Percentiles rank a stretch among this genome's conserved stretches.
Evolutionary conservation across 2,888 invertebrate species (phyloP).

Genomic region (Steinernema carpocapsae): DNA sequence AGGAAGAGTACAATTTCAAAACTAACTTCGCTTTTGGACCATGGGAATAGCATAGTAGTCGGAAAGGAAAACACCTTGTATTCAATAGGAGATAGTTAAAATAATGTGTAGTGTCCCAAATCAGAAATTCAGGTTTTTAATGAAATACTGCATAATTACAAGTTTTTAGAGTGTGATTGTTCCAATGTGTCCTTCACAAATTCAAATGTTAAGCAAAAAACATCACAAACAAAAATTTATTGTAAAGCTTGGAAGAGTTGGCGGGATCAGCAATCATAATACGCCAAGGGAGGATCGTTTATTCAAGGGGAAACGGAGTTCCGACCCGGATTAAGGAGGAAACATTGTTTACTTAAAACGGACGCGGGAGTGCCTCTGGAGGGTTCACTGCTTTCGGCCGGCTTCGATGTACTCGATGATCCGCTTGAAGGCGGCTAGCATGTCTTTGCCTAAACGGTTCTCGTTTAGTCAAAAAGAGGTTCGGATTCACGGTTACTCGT

Average conservation of each 20-base stretch:
- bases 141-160: too few relatives aligned
- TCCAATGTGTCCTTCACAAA: too few relatives aligned
- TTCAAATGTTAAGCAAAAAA: background rate
- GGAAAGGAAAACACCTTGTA: too few relatives aligned
- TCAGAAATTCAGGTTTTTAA: too few relatives aligned
- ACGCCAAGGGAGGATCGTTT: conserved; percentile 24
- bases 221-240: too few relatives aligned
- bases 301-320: background rate
- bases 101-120: too few relatives aligned
- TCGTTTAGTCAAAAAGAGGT: background rate
- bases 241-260: background rate
- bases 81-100: too few relatives aligned
- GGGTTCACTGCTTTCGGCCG: background rate
- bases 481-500: conserved; percentile 48
- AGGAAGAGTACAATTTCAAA: too few relatives aligned
- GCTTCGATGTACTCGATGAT: conserved; percentile 39
- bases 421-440: conserved; percentile 38
- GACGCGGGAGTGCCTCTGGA: background rate
- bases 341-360: background rate
- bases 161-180: too few relatives aligned
- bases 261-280: too few relatives aligned
- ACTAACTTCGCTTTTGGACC: too few relatives aligned
- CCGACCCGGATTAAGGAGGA: conserved; percentile 4
- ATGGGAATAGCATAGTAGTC: too few relatives aligned
- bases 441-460: conserved; percentile 27